These are phyloP conservation scores for Acleris cristana DNA, from an alignment of 2,888 invertebrate genomes.

Conservation along the genomic window DNA sequence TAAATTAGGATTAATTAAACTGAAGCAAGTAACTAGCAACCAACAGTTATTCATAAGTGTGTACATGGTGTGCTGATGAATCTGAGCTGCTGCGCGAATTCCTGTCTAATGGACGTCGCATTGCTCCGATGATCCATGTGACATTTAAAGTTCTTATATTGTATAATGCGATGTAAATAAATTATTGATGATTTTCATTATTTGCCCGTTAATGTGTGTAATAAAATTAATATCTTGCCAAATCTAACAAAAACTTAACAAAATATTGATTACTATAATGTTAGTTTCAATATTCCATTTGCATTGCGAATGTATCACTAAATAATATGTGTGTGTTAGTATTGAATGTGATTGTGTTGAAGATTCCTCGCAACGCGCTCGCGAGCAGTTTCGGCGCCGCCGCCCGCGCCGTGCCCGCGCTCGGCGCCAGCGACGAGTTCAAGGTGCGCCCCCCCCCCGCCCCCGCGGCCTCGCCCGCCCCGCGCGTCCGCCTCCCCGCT, in stretches of 20 bases:
- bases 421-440: conserved; percentile 66
- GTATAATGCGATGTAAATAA: too few species aligned
- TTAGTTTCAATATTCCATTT: not conserved
- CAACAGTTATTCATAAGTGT: conserved; percentile 40
- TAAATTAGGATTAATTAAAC: too few species aligned
- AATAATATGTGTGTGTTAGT: conserved; percentile 5
- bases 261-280: not conserved
- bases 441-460: conserved; percentile 57
- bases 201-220: not conserved
- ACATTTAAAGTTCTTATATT: too few species aligned
- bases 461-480: conserved; percentile 12
- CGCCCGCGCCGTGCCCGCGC: conserved; percentile 69
- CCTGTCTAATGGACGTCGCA: not conserved
- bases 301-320: conserved; percentile 1
- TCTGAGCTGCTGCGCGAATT: not conserved
- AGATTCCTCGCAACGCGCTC: conserved; percentile 69
- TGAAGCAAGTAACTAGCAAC: too few species aligned
- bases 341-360: conserved; percentile 41
- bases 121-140: not conserved
- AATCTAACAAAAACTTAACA: too few species aligned
- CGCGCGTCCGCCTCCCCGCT: not conserved
- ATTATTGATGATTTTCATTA: not conserved
- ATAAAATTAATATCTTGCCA: too few species aligned
- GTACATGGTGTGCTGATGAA: conserved; percentile 45
- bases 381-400: conserved; percentile 55